Evolutionary conservation across 2,888 invertebrate species (phyloP), one percentile per base, ranked within the genome.

Genomic region (Lasioglossum villosulum): DNA sequence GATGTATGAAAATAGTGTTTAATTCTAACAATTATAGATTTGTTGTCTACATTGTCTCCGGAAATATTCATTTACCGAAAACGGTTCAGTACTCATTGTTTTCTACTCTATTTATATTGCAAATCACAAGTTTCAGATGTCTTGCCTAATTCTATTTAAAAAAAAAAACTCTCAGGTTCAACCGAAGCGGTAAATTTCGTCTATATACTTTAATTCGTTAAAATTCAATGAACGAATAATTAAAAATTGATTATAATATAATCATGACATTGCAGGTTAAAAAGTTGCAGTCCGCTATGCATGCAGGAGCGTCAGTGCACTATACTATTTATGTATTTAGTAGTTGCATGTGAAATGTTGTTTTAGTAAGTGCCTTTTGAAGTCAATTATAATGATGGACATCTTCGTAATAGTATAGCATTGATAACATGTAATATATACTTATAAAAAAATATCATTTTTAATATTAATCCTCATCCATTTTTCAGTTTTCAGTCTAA

Each of bases 151-250:
- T 88, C 66, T 71, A 45, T 89, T n/a, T 10, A 1, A 86, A 88
- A 81, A 87, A 85, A 84, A 85, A 91, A 93, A 93, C 92, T 92
- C 93, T 93, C 92, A 92, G 93, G 93, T 92, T 93, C 89, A 91
- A 89, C 88, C 87, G 89, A 89, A 82, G 75, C 52, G 34, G 48
- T 59, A 48, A 48, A 68, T 76, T 48, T 48, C n/a, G 4, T 39
- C 10, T 72, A 27, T 39, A 27, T n/a, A 12, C 12, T 39, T 70
- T 2, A n/a, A 16, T 45, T 27, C 63, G 30, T 59, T 27, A 75
- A 73, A 56, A 73, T 75, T 56, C 52, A n/a, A 52, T 66, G 48
- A 81, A 42, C 73, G 56, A 45, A 70, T 56, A 56, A 52, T 23
- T 52, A 70, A 39, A 75, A 59, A 48, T 48, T 72, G 63, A 19